phyloP scores from a whole-genome alignment of 2,113 vertebrate genomes.

The Erythrocercus mccallii region DNA sequence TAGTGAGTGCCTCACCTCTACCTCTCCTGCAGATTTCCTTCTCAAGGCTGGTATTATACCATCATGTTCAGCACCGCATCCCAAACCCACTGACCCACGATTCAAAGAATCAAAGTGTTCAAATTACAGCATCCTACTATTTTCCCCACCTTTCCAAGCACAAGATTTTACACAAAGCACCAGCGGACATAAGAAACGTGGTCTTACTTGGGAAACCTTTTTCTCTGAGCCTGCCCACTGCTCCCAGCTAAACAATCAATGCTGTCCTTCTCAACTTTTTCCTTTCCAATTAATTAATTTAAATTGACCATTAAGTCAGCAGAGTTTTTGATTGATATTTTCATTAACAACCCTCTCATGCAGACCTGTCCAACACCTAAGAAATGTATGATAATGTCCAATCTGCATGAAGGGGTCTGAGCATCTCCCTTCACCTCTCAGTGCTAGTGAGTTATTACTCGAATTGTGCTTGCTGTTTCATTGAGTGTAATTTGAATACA shows the following conservation, averaged over 20 bases:
- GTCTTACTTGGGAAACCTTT: constrained; percentile 13
- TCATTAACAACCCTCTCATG: constrained; percentile 82
- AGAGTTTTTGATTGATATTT: constrained; percentile 89
- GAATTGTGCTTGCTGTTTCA: constrained; percentile 76
- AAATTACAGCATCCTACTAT: neutral
- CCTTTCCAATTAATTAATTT: constrained; percentile 89
- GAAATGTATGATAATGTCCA: constrained; percentile 87
- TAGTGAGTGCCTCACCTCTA: neutral
- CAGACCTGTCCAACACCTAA: constrained; percentile 85
- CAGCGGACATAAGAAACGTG: neutral
- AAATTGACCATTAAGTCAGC: constrained; percentile 89
- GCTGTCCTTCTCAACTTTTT: constrained; percentile 72
- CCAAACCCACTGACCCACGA: neutral
- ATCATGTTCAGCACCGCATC: neutral
- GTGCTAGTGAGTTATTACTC: constrained; percentile 84
- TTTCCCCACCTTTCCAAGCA: neutral
- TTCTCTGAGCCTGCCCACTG: neutral
- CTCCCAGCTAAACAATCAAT: constrained; percentile 63
- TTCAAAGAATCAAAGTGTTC: neutral
- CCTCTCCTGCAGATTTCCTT: neutral
- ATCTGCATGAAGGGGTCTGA: constrained; percentile 76
- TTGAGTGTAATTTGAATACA: constrained; percentile 92
- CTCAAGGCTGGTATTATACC: neutral
- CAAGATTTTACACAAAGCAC: neutral
- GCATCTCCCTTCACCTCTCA: constrained; percentile 73